Evolutionary conservation across 2,113 vertebrate species (phyloP).

Genomic region (Anarhynchus alexandrinus): DNA sequence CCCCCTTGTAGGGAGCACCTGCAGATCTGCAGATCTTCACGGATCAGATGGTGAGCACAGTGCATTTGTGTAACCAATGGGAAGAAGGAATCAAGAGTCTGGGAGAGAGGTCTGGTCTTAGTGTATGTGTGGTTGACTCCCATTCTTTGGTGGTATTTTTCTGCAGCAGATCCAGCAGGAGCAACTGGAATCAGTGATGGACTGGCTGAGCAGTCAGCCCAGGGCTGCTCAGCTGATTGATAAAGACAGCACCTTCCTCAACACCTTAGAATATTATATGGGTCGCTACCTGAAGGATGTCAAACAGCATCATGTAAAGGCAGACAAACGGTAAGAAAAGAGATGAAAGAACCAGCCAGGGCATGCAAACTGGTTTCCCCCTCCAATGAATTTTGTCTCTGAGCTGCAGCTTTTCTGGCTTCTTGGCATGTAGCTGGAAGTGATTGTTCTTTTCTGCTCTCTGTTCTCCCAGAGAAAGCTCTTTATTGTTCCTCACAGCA

Average conservation of each 20-base stretch:
- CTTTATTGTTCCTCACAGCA: not conserved
- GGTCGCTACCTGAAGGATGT: conserved; percentile 95
- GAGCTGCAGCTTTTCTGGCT: not conserved
- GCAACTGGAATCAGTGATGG: conserved; percentile 90
- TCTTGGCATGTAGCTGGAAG: not conserved
- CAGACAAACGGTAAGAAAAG: conserved; percentile 88
- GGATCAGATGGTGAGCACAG: conserved; percentile 89
- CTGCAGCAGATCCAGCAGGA: conserved; percentile 91
- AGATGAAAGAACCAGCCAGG: not conserved
- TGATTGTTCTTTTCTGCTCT: not conserved
- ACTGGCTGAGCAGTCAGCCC: conserved; percentile 94
- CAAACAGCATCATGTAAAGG: conserved; percentile 89
- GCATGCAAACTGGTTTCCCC: not conserved
- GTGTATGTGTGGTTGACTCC: not conserved
- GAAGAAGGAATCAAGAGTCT: not conserved
- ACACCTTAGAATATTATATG: conserved; percentile 90
- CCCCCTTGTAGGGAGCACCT: conserved; percentile 80
- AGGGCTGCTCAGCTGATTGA: conserved; percentile 93
- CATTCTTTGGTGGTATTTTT: not conserved
- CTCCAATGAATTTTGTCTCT: not conserved
- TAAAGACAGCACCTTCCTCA: conserved; percentile 92
- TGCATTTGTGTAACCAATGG: not conserved
- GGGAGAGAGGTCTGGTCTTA: not conserved
- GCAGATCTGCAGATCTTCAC: conserved; percentile 94
- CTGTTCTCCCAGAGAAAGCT: not conserved